These are phyloP conservation scores for Temnothorax nylanderi DNA, from an alignment of 1,140 invertebrate species.

Conservation along the genomic window DNA sequence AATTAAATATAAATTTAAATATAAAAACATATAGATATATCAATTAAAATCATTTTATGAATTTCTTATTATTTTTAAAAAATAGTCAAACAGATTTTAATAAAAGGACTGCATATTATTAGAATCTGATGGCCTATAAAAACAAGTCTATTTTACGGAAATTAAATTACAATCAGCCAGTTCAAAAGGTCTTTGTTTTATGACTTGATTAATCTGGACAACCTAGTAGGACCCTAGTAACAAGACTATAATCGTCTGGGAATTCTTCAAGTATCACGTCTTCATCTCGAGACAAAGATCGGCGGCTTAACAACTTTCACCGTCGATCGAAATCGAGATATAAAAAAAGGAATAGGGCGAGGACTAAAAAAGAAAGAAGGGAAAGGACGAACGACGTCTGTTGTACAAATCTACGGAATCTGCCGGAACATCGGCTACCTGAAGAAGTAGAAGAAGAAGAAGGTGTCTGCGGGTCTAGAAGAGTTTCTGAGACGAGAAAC, in stretches of 20 bases:
- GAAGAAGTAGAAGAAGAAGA: conserved; percentile 36
- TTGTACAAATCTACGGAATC: conserved; percentile 65
- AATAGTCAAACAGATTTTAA: not conserved
- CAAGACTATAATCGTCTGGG: conserved; percentile 13
- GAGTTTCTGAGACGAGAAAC: conserved; percentile 30
- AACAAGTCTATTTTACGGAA: not conserved
- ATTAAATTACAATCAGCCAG: not conserved
- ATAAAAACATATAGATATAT: not conserved
- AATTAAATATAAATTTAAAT: not conserved
- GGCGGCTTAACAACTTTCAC: conserved; percentile 35
- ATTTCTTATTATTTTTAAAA: not conserved
- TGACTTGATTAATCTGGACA: conserved; percentile 9
- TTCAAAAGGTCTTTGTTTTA: not conserved
- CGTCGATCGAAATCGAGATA: conserved; percentile 40
- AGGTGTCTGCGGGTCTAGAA: conserved; percentile 29
- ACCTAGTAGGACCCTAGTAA: not conserved
- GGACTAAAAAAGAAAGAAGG: not conserved
- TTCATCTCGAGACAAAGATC: conserved; percentile 49
- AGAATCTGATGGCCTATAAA: not conserved
- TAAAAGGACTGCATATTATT: not conserved
- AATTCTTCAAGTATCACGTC: conserved; percentile 36
- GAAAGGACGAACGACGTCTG: conserved; percentile 35
- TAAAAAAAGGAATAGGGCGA: conserved; percentile 1
- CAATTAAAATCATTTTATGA: not conserved
- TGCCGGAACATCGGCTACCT: conserved; percentile 61